Conservation (phyloP, 2,113 vertebrate species). For the Pogonocichla stellata region DNA sequence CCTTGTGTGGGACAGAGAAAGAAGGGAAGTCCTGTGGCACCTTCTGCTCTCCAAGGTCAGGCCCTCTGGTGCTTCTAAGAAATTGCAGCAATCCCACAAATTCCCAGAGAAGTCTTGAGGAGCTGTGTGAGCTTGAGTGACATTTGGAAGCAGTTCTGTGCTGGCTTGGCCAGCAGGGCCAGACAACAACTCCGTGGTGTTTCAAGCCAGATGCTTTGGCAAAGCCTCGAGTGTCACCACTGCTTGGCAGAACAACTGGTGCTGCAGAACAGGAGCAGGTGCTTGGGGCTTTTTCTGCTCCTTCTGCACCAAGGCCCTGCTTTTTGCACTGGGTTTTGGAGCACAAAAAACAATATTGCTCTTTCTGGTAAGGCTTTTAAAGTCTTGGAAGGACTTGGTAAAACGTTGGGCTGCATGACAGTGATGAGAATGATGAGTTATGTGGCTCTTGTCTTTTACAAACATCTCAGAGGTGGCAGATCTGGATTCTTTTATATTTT, state of each 20-base stretch:
- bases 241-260: slow-evolving; percentile 37
- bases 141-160: not conserved
- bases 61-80: not conserved
- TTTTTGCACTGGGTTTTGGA: not conserved
- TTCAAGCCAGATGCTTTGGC: slow-evolving; percentile 56
- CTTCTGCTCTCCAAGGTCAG: accelerated
- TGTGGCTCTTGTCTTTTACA: not conserved
- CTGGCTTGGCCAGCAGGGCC: not conserved
- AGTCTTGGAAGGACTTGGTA: not conserved
- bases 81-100: not conserved
- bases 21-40: not conserved
- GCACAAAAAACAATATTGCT: not conserved
- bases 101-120: not conserved
- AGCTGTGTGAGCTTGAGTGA: not conserved
- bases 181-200: not conserved
- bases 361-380: not conserved
- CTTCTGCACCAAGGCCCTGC: not conserved
- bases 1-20: not conserved
- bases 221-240: slow-evolving; percentile 1
- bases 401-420: not conserved
- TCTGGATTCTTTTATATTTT: not conserved
- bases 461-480: not conserved
- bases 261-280: slow-evolving; percentile 46
- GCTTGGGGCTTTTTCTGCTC: not conserved
- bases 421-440: not conserved